Evolutionary conservation across 2,797 vertebrate species (phyloP), one percentile per base, ranked within the genome.

Genomic region (Distichodus sexfasciatus): DNA sequence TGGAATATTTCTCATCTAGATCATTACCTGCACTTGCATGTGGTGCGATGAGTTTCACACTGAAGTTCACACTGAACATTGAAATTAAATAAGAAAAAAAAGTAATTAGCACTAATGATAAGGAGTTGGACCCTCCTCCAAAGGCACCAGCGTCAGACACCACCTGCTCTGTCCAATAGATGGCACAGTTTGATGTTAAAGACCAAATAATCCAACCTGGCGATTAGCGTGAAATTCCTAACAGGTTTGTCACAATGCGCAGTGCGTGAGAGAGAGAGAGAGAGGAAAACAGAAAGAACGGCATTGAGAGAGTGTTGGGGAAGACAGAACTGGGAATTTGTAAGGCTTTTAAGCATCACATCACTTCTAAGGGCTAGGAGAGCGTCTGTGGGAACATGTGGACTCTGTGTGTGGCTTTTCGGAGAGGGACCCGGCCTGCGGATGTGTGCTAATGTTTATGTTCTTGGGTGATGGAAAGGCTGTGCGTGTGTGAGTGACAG

Each of bases 331-430:
- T 3, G 24, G 6, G 17, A 11, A 48, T 48, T 15, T 47, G 36
- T 29, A 79, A 53, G 47, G 50, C 38, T 66, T 71, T 48, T 44
- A 61, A 80, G 83, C 79, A 67, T 78, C 41, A 36, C 51, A 54
- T n/a, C n/a, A n/a, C n/a, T n/a, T n/a, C n/a, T n/a, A n/a, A 15
- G 23, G 19, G 9, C 11, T 54, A 8, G 14, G 21, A 12, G 21
- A 33, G 19, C 54, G 51, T 64, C 17, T 63, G 4, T 23, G 9
- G 51, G 2, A 35, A 31, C 29, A 29, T 29, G 8, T 21, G 31
- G 35, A 4, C 19, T 36, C 55, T 38, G 38, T 73, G 53, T 17
- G 71, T 69, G 65, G 54, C 24, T 41, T 28, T 12, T n/a, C 7
- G 3, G 26, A 46, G 14, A 53, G 55, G 47, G 10, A 38, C 19